Conservation (phyloP, 2,797 vertebrate genomes). For the Hirundo rustica region DNA sequence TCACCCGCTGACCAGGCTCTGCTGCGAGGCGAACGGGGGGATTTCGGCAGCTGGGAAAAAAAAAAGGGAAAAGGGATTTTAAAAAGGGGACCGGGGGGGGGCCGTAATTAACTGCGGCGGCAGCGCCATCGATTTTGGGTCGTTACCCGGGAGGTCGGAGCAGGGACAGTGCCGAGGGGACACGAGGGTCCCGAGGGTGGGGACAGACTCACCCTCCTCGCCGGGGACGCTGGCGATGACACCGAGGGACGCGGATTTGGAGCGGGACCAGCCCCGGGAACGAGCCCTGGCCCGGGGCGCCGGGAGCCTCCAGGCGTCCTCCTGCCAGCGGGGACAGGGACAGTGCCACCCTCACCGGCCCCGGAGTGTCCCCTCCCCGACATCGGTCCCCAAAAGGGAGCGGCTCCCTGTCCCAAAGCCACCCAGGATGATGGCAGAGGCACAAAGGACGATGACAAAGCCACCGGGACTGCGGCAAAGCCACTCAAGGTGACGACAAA, state of each 20-base stretch:
- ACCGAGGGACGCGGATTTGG: constrained; percentile 75
- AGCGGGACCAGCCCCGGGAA: constrained; percentile 31
- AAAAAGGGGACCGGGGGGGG: not conserved
- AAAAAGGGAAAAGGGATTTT: no score
- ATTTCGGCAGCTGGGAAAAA: not conserved
- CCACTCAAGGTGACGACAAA: not conserved
- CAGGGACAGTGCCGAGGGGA: not conserved
- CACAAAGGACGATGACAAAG: no score
- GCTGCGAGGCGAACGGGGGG: constrained; percentile 2
- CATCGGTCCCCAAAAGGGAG: not conserved
- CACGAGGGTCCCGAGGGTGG: no score
- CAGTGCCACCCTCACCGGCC: not conserved
- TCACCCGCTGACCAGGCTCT: constrained; percentile 35
- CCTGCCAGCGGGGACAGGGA: not conserved
- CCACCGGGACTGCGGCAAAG: not conserved
- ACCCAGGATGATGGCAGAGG: no score
- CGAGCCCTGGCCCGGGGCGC: not conserved
- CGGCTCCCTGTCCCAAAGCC: not conserved
- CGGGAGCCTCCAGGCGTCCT: constrained; percentile 55
- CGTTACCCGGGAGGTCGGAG: not conserved
- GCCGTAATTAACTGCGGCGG: not conserved
- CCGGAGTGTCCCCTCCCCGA: not conserved
- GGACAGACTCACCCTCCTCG: constrained; percentile 37
- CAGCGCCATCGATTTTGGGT: not conserved
- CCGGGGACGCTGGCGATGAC: constrained; percentile 56